Percentiles rank a stretch among this genome's conserved stretches.
These are phyloP conservation scores for Macrosiphum euphorbiae DNA, from an alignment of 2,888 invertebrate species.

Conservation along the genomic window DNA sequence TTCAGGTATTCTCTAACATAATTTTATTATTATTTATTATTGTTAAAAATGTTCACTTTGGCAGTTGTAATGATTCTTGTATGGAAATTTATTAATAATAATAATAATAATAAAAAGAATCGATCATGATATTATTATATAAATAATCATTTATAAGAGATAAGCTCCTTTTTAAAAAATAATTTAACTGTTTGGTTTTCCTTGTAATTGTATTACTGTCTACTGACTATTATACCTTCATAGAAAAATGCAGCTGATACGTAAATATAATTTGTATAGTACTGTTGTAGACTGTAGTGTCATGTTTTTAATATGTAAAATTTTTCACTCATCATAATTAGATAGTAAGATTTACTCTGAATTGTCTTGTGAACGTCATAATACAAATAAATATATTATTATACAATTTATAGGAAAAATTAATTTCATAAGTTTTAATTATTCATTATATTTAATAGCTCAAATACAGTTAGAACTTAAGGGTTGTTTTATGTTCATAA, in stretches of 20 bases:
- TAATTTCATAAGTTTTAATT: background rate
- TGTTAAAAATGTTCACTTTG: no score
- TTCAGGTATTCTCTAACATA: no score
- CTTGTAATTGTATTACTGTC: background rate
- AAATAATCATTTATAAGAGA: background rate
- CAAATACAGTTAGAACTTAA: background rate
- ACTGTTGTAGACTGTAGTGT: background rate
- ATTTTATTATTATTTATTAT: no score
- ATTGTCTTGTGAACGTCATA: background rate
- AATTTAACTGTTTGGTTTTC: background rate
- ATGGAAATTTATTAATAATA: no score
- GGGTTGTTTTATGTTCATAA: background rate
- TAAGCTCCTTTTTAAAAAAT: background rate
- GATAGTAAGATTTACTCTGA: background rate
- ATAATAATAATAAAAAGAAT: background rate
- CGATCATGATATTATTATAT: background rate
- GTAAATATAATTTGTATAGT: background rate
- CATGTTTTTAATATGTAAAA: background rate
- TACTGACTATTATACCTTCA: background rate
- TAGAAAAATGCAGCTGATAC: background rate
- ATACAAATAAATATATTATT: background rate
- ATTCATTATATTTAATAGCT: background rate
- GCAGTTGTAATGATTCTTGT: no score
- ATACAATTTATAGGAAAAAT: background rate
- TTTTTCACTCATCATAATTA: background rate